Percentiles rank a stretch among this genome's conserved stretches.
Conservation (phyloP, 2,888 invertebrate species). For the Agonopterix subpropinquella region DNA sequence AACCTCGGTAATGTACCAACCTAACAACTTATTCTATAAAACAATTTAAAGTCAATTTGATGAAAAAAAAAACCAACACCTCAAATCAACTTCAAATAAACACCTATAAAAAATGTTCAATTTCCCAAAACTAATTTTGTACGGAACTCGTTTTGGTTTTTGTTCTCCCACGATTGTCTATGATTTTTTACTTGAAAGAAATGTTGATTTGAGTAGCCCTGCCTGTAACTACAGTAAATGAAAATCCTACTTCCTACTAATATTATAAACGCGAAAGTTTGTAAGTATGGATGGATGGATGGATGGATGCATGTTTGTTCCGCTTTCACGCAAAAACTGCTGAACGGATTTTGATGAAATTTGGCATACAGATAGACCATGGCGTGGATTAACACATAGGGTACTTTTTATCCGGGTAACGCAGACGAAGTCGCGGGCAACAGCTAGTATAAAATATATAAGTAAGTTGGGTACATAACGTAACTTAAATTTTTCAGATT, state of each 20-base stretch:
- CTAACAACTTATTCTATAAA: neutral
- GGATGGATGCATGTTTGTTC: too few species aligned
- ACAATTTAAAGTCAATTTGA: neutral
- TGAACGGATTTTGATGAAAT: too few species aligned
- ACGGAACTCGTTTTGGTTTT: neutral
- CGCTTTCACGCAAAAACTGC: too few species aligned
- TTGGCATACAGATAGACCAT: too few species aligned
- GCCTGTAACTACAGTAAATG: neutral
- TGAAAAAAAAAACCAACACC: neutral
- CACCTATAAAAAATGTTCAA: neutral
- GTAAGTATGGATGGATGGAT: too few species aligned
- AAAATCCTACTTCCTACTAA: too few species aligned
- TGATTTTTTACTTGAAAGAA: neutral
- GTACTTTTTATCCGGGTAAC: too few species aligned
- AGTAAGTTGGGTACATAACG: neutral
- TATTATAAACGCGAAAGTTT: too few species aligned
- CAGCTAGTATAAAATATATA: neutral
- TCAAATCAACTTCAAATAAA: neutral
- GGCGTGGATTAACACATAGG: too few species aligned
- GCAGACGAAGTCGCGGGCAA: too few species aligned
- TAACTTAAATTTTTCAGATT: too few species aligned
- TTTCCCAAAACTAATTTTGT: neutral
- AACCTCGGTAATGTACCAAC: neutral
- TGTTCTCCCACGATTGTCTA: neutral
- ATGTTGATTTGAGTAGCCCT: neutral